Percentiles rank a stretch among this genome's conserved stretches.
phyloP scores from a whole-genome alignment of 2,888 invertebrate genomes.

The Poecilobothrus nobilitatus region DNA sequence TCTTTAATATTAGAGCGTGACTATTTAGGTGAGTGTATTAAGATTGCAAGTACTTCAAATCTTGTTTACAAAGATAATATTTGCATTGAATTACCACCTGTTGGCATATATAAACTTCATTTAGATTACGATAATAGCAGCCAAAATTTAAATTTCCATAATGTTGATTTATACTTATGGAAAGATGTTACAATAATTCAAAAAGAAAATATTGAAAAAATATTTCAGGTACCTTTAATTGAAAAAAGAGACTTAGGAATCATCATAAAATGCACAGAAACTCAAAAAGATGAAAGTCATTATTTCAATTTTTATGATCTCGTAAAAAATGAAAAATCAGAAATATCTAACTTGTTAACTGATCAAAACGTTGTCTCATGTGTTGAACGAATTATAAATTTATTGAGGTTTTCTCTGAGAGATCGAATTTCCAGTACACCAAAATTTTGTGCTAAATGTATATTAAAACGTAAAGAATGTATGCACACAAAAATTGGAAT shows the following conservation, averaged over 20 bases:
- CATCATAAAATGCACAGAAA: not conserved
- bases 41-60: constrained; percentile 9
- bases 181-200: constrained; percentile 14
- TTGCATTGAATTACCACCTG: constrained; percentile 55
- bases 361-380: constrained; percentile 27
- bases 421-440: constrained; percentile 54
- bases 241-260: constrained; percentile 10
- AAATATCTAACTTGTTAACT: constrained; percentile 36
- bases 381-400: constrained; percentile 40
- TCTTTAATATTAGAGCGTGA: constrained; percentile 59
- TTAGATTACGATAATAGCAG: not conserved
- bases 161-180: constrained; percentile 42
- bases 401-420: constrained; percentile 53
- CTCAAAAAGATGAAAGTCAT: not conserved
- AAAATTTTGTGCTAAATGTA: constrained; percentile 54
- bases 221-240: constrained; percentile 18
- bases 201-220: constrained; percentile 18
- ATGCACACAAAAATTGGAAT: constrained; percentile 64
- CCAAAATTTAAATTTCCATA: not conserved
- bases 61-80: constrained; percentile 31
- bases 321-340: not conserved
- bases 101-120: constrained; percentile 48
- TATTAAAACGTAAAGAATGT: constrained; percentile 41
- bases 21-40: not conserved
- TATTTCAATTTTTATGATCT: not conserved